These are phyloP conservation scores for Tarsius wallacei DNA, from an alignment of 2,797 vertebrate species.

Conservation along the genomic window DNA sequence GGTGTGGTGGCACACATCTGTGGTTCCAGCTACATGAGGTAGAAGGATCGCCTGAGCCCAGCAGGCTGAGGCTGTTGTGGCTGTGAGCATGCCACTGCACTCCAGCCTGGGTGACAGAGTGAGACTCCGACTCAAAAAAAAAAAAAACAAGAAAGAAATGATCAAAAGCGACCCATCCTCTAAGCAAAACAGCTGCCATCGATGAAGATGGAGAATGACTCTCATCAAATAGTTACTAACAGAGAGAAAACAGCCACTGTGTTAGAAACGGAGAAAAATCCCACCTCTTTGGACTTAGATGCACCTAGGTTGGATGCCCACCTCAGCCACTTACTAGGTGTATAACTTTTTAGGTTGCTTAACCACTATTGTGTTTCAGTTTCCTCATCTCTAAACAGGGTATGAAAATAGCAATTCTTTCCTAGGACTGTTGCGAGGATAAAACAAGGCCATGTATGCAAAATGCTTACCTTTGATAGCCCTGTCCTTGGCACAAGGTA, in stretches of 20 bases:
- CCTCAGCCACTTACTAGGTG: background rate
- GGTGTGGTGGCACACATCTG: too few species aligned
- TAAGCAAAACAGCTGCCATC: background rate
- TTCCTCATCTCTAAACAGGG: constrained; percentile 40
- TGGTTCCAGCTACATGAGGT: too few species aligned
- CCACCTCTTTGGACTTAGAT: background rate
- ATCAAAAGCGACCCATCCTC: background rate
- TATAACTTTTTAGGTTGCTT: background rate
- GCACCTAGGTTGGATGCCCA: background rate
- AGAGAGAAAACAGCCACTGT: background rate
- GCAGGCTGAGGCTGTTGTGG: too few species aligned
- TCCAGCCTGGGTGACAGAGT: too few species aligned
- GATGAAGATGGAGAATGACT: background rate
- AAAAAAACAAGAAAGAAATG: background rate
- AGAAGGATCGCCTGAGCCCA: too few species aligned
- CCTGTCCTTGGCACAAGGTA: background rate
- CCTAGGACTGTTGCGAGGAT: background rate
- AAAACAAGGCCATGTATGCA: background rate
- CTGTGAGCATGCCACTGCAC: too few species aligned
- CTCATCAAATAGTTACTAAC: background rate
- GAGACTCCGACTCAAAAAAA: background rate
- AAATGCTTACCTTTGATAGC: background rate
- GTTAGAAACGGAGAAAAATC: background rate
- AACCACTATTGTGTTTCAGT: background rate
- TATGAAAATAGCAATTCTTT: background rate